Conservation (phyloP, 2,797 vertebrate genomes). For the Gallinago solitaria region DNA sequence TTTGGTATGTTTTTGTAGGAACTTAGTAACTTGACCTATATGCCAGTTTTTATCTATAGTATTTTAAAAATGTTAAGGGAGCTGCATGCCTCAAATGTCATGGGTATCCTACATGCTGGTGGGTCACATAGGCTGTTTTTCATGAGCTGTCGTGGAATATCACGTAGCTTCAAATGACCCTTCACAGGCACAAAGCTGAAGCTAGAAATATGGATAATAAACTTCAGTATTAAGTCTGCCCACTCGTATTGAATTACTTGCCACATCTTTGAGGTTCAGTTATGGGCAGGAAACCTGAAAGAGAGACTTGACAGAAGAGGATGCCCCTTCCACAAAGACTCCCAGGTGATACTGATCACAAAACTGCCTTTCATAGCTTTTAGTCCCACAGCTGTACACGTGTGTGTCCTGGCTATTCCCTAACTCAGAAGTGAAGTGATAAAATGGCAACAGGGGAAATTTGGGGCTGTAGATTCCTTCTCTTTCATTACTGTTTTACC, state of each 20-base stretch:
- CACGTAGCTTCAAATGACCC: neutral
- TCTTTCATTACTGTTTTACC: neutral
- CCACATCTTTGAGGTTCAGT: neutral
- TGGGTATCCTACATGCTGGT: neutral
- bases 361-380: neutral
- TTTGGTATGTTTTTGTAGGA: neutral
- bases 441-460: neutral
- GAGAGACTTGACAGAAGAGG: neutral
- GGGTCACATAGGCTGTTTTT: neutral
- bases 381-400: neutral
- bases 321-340: neutral
- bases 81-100: neutral
- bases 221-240: neutral
- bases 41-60: neutral
- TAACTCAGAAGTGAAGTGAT: neutral
- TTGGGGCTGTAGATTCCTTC: neutral
- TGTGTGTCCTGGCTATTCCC: neutral
- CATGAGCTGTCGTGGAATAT: neutral
- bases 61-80: neutral
- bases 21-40: neutral
- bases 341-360: neutral
- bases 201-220: neutral
- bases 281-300: neutral
- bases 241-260: neutral
- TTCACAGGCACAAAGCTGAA: neutral